A percentile compares a stretch with the other conserved stretches of the same genome.
Conservation (phyloP, 2,888 invertebrate species). For the Drosophila formosana region DNA sequence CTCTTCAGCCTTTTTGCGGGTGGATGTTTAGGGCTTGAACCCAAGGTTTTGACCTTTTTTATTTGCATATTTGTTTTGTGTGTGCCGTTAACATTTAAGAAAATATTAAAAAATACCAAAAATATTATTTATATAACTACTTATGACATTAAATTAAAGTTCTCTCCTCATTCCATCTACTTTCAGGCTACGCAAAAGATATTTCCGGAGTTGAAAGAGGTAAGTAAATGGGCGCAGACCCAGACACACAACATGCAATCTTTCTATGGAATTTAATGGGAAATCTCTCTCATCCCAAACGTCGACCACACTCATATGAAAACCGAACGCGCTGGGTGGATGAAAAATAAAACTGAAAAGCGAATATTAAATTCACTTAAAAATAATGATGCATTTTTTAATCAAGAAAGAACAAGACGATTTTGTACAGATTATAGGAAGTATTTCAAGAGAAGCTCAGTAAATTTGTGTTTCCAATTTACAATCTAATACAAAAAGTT, state of each 20-base stretch:
- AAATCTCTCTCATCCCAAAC: too few species aligned
- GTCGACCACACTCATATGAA: too few species aligned
- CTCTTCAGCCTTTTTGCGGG: conserved; percentile 33
- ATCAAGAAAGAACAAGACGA: too few species aligned
- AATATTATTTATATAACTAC: conserved; percentile 34
- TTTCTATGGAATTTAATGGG: too few species aligned
- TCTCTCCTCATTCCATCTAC: conserved; percentile 66
- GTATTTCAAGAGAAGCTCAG: too few species aligned
- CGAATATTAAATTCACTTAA: too few species aligned
- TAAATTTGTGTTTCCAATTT: conserved; percentile 16
- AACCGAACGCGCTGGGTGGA: too few species aligned
- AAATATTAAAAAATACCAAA: conserved; percentile 45
- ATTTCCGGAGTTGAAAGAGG: conserved; percentile 85
- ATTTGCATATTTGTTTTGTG: conserved; percentile 43
- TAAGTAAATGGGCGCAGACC: conserved; percentile 60
- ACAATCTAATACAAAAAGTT: conserved; percentile 39
- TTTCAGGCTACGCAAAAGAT: conserved; percentile 87
- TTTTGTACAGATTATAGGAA: too few species aligned
- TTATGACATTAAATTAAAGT: conserved; percentile 42
- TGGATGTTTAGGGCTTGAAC: conserved; percentile 6
- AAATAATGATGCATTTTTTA: too few species aligned
- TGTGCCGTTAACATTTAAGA: conserved; percentile 26
- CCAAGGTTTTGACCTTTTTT: conserved; percentile 33
- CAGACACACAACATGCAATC: too few species aligned
- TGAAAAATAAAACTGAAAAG: too few species aligned